Evolutionary conservation across 2,888 invertebrate genomes (phyloP).

Genomic region (Caenorhabditis sinica): DNA sequence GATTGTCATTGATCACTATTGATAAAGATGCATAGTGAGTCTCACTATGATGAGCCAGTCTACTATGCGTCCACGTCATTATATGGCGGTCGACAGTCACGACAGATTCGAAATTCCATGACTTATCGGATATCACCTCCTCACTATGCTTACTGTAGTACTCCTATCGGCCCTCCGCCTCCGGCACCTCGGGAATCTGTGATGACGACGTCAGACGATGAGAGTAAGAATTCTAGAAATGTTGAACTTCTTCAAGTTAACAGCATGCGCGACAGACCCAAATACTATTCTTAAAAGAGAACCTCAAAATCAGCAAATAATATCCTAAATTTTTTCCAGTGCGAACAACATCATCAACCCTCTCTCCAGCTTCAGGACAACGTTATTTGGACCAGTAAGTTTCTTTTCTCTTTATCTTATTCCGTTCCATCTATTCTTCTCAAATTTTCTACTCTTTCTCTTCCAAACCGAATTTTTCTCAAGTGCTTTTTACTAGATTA

Average conservation of each 20-base stretch:
- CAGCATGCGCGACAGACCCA: not conserved
- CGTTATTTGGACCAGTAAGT: constrained; percentile 74
- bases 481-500: constrained; percentile 44
- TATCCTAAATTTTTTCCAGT: constrained; percentile 63
- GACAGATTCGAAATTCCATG: constrained; percentile 44
- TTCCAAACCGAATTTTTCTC: not conserved
- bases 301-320: not conserved
- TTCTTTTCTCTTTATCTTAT: constrained; percentile 21
- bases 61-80: constrained; percentile 50
- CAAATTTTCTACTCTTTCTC: constrained; percentile 17
- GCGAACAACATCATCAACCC: constrained; percentile 73
- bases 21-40: constrained; percentile 25
- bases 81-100: constrained; percentile 24
- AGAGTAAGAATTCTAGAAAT: constrained; percentile 26
- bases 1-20: not conserved
- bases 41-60: constrained; percentile 60
- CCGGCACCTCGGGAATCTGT: constrained; percentile 29
- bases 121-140: constrained; percentile 52
- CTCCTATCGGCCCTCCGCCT: constrained; percentile 47
- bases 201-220: constrained; percentile 32
- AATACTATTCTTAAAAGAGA: not conserved
- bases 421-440: constrained; percentile 33
- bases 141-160: constrained; percentile 61
- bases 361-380: constrained; percentile 74
- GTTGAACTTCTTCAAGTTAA: not conserved